phyloP scores from a whole-genome alignment of 2,888 invertebrate genomes.

The Adelognathus sp. region DNA sequence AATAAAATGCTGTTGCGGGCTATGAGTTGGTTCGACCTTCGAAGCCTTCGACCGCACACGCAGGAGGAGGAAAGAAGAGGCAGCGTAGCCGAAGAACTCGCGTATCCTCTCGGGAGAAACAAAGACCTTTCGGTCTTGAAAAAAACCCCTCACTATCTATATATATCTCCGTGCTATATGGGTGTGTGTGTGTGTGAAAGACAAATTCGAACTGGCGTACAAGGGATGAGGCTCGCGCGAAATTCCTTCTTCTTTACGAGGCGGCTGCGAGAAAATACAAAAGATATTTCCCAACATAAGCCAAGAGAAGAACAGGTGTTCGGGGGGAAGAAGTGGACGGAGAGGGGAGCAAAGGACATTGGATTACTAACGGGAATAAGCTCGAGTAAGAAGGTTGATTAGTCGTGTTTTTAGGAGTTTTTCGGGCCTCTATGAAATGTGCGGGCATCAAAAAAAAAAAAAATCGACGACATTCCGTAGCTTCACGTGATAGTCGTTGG shows the following conservation, averaged over 20 bases:
- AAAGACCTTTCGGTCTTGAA: not conserved
- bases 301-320: not conserved
- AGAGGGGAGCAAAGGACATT: not conserved
- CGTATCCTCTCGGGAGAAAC: not conserved
- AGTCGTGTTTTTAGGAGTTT: not conserved
- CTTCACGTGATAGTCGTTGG: not conserved
- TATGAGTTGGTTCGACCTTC: not conserved
- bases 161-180: not conserved
- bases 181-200: not conserved
- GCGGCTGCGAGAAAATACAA: not conserved
- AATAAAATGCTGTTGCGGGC: conserved; percentile 3
- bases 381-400: not conserved
- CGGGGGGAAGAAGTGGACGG: not conserved
- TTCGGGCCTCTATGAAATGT: not conserved
- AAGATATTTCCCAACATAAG: conserved; percentile 7
- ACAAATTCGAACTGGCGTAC: not conserved
- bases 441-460: not conserved
- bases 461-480: not conserved
- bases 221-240: not conserved
- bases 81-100: not conserved
- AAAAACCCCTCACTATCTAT: not conserved
- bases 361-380: not conserved
- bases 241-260: conserved; percentile 40
- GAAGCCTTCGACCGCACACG: not conserved
- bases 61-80: not conserved